phyloP scores from a whole-genome alignment of 2,888 invertebrate genomes.

The Callinectes sapidus region DNA sequence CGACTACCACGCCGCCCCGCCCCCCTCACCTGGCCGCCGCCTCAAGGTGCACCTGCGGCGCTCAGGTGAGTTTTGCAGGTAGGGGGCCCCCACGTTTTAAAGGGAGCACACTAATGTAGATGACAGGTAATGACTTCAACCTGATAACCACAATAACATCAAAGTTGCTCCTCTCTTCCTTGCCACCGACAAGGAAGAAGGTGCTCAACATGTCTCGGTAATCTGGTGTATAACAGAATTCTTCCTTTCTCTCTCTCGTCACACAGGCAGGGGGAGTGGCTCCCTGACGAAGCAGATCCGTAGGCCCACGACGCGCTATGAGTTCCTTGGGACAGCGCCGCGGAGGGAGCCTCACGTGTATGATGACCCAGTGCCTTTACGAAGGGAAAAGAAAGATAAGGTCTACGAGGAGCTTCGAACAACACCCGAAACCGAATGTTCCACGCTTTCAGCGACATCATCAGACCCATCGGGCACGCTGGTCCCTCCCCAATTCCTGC shows the following conservation, averaged over 20 bases:
- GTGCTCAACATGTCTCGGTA: not conserved
- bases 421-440: slow-evolving; percentile 19
- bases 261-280: slow-evolving; percentile 43
- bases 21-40: slow-evolving; percentile 21
- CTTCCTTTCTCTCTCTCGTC: not conserved
- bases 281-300: slow-evolving; percentile 6
- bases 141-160: slow-evolving; percentile 34
- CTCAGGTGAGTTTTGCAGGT: slow-evolving; percentile 64
- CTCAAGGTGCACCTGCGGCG: slow-evolving; percentile 36
- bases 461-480: not conserved
- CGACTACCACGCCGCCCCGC: slow-evolving; percentile 29
- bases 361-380: slow-evolving; percentile 50
- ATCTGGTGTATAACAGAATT: not conserved
- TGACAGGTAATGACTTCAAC: not conserved
- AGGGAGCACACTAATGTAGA: not conserved
- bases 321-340: not conserved
- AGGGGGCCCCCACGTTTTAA: not conserved
- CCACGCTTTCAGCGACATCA: slow-evolving; percentile 46
- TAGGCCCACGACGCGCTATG: slow-evolving; percentile 49
- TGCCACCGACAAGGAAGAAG: not conserved
- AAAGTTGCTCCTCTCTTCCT: not conserved
- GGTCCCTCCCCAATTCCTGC: not conserved
- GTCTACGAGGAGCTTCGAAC: slow-evolving; percentile 5
- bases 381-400: slow-evolving; percentile 21
- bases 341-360: slow-evolving; percentile 42